Evolutionary conservation across 1,140 invertebrate species (phyloP).

Genomic region (Diorhabda sublineata): DNA sequence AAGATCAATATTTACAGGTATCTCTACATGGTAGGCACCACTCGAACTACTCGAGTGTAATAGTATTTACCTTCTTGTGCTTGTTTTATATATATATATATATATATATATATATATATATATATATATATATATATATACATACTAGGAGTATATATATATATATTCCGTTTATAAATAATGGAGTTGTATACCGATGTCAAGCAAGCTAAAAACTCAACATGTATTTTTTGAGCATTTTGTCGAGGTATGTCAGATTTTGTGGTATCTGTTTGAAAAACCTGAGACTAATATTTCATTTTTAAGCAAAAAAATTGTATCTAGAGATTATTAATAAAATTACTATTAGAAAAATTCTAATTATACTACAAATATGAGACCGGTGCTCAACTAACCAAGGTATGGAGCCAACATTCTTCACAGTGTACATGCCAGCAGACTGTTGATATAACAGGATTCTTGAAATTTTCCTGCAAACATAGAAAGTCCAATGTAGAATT

Average conservation of each 20-base stretch:
- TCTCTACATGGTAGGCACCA: too few species aligned
- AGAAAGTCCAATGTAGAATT: not conserved
- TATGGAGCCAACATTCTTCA: constrained; percentile 76
- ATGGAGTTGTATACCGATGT: too few species aligned
- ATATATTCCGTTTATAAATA: too few species aligned
- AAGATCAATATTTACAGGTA: too few species aligned
- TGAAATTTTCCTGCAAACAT: constrained; percentile 53
- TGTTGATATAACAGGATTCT: constrained; percentile 71
- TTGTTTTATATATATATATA: too few species aligned
- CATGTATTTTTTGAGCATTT: not conserved
- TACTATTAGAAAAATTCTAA: constrained; percentile 13
- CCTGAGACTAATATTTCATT: not conserved
- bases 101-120: too few species aligned
- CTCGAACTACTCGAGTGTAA: too few species aligned
- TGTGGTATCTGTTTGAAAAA: not conserved
- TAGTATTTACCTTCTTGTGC: too few species aligned
- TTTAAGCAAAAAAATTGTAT: not conserved
- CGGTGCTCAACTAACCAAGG: constrained; percentile 50
- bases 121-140: too few species aligned
- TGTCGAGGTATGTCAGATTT: not conserved
- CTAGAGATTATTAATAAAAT: not conserved
- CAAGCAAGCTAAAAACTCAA: not conserved
- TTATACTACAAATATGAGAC: constrained; percentile 1
- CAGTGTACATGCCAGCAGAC: constrained; percentile 83
- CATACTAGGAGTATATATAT: too few species aligned